Evolutionary conservation across 2,888 invertebrate genomes (phyloP).

Genomic region (Crepidodera aurea): DNA sequence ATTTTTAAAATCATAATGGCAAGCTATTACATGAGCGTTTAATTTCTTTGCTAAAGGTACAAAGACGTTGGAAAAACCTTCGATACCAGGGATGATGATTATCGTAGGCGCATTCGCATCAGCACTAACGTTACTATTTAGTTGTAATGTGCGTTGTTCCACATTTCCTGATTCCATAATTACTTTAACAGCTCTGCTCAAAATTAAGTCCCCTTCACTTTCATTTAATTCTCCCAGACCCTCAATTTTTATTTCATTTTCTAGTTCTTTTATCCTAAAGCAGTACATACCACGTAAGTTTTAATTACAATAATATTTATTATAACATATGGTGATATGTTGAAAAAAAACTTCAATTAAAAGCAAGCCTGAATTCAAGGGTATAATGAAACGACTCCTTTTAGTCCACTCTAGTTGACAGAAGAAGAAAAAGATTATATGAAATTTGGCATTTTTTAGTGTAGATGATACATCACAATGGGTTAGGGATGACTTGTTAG

Average conservation of each 20-base stretch:
- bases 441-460: no score
- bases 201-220: neutral
- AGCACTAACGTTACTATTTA: slow-evolving; percentile 1
- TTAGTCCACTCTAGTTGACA: no score
- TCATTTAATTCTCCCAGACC: neutral
- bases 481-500: no score
- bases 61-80: slow-evolving; percentile 69
- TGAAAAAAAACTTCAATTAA: no score
- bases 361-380: no score
- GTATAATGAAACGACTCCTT: no score
- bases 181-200: neutral
- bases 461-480: no score
- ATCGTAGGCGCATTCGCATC: slow-evolving; percentile 56
- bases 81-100: slow-evolving; percentile 73
- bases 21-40: slow-evolving; percentile 64
- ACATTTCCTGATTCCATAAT: slow-evolving; percentile 64
- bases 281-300: neutral
- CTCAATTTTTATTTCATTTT: neutral
- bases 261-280: slow-evolving; percentile 11
- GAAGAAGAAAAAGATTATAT: no score
- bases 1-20: slow-evolving; percentile 68
- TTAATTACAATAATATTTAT: no score
- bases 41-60: slow-evolving; percentile 65
- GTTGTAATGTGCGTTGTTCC: neutral
- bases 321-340: no score